Evolutionary conservation across 2,113 vertebrate genomes (phyloP), one percentile per base, ranked within the genome.

Genomic region (Thalassoma bifasciatum): DNA sequence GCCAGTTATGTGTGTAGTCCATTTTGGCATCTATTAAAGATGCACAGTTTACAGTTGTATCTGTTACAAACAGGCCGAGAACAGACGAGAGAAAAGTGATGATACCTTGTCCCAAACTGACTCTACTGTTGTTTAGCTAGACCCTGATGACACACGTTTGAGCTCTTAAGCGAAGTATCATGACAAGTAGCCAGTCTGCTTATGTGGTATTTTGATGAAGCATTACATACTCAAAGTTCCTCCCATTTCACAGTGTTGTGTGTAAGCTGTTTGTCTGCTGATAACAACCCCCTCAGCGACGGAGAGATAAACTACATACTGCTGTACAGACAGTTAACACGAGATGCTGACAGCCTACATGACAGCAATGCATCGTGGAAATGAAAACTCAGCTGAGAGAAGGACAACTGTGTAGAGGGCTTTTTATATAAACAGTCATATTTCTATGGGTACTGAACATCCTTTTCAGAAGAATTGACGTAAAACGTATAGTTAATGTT

Each of bases 201-300:
- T 63, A 17, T 26, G 51, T 21, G 8, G 1, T 68, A 46, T 74
- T 80, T 57, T 76, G 46, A 75, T 61, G 69, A 30, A 13, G 21
- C 14, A 54, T 75, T 50, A 60, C 64, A 73, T 54, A 63, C 44
- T 56, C 19, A 47, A 13, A 67, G 64, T 78, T 78, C 77, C 77
- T 66, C 24, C 77, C 67, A 69, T 80, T 74, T 49, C 54, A 53
- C 57, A 63, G 30, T 54, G 66, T 69, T 21, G 58, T 24, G 50
- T 66, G 74, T 71, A 53, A 83, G 80, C 72, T 75, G 80, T 82
- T 79, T 75, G 51, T 74, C 67, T 70, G 50, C 74, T 73, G 82
- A 89, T 89, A 82, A 83, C 79, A 66, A 61, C 53, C 67, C 24
- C 2, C 44, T 63, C 66, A 65, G 65, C 44, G 44, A 71, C 40